Base-by-base conservation (phyloP, 2,888 invertebrate species). In the Latrodectus elegans region DNA sequence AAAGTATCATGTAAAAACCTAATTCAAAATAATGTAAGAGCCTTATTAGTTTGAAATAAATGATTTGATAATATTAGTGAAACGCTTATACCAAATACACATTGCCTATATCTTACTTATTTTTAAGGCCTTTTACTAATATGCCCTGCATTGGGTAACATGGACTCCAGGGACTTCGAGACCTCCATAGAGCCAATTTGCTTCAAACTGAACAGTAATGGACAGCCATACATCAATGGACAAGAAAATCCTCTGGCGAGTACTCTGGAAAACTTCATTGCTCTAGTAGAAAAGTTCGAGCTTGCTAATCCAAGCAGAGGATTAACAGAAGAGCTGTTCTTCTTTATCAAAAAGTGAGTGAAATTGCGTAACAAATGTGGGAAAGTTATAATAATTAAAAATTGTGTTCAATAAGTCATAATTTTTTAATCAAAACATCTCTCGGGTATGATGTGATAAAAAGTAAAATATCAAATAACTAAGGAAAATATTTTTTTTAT, bases 261-360 rank as follows among this genome's bases (percentile, higher is more conserved):
- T 38, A 86, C 81, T 3, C 53, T 86, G 8, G 86, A 86, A 15
- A 86, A 81, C n/a, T 86, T 86, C 55, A 86, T 86, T 22, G 26
- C 86, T 0, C 49, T 86, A 6, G 81, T 72, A 8, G 86, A 86
- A 53, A 81, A 86, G 49, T 76, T 77, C 12, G 86, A 86, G 55
- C 49, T 17, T 3, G 77, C 70, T n/a, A 86, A 86, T 55, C 55
- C 71, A 51, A 22, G 14, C 0, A 72, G 53, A 6, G 55, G 55
- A 8, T 22, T 86, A 10, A 81, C 77, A 22, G 22, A 81, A 17
- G 81, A 86, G 49, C 15, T 86, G 11, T 71, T 72, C 26, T 77
- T 72, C 26, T 81, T 86, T 17, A 38, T 86, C n/a, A 12, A 49
- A 67, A 76, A 65, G 86, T 86, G 72, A 78, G 72, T 17, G 14